Percentiles rank a stretch among this genome's conserved stretches.
These are phyloP conservation scores for Odontocolon sp. DNA, from an alignment of 2,888 invertebrate genomes.

Conservation along the genomic window DNA sequence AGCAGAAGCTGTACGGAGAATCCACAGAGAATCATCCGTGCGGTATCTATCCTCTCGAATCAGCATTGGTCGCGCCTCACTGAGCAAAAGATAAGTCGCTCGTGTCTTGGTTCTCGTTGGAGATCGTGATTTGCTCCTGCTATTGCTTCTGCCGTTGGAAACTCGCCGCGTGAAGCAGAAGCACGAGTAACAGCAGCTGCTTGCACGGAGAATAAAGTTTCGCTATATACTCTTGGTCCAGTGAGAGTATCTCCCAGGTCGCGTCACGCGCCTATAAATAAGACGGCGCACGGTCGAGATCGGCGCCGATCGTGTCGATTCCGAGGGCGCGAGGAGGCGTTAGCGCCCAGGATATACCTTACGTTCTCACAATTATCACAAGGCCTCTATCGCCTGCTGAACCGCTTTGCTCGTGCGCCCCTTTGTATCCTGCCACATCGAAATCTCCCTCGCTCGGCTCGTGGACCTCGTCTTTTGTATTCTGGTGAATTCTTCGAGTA, in stretches of 20 bases:
- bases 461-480: neutral
- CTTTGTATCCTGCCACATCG: constrained; percentile 24
- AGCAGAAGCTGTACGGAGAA: constrained; percentile 5
- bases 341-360: constrained; percentile 33
- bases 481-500: constrained; percentile 11
- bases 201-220: constrained; percentile 12
- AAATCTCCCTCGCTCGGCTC: constrained; percentile 12
- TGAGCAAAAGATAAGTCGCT: constrained; percentile 36
- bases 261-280: constrained; percentile 56
- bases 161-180: constrained; percentile 7
- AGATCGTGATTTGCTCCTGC: neutral
- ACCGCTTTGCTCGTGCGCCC: constrained; percentile 38
- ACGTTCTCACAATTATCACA: constrained; percentile 71
- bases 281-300: constrained; percentile 39
- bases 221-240: neutral
- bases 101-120: constrained; percentile 9
- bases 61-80: constrained; percentile 49
- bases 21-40: constrained; percentile 32
- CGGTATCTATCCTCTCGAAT: constrained; percentile 43
- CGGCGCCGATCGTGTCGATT: constrained; percentile 55
- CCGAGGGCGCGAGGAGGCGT: constrained; percentile 48
- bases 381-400: constrained; percentile 68
- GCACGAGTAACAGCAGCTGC: constrained; percentile 14
- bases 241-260: constrained; percentile 12
- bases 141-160: constrained; percentile 28